Percentiles rank a stretch among this genome's conserved stretches.
phyloP scores from a whole-genome alignment of 2,113 vertebrate genomes.

The Electrona antarctica region DNA sequence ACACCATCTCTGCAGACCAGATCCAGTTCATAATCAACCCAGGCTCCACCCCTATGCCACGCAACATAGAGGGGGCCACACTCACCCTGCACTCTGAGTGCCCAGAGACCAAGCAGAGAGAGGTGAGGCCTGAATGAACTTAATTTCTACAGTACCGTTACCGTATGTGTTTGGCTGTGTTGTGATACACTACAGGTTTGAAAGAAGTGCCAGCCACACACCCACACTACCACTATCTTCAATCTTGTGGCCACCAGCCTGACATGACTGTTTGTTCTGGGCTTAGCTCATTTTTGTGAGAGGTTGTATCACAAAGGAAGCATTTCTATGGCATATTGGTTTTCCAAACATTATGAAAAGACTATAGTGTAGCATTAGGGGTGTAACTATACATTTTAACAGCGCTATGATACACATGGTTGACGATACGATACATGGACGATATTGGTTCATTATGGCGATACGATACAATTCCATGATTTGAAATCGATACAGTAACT shows the following conservation, averaged over 20 bases:
- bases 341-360: neutral
- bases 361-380: too few relatives aligned
- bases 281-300: neutral
- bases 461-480: too few relatives aligned
- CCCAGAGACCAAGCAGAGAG: conserved; percentile 94
- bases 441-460: too few relatives aligned
- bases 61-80: conserved; percentile 97
- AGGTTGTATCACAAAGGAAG: too few relatives aligned
- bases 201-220: neutral
- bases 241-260: neutral
- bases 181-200: too few relatives aligned
- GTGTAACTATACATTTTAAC: too few relatives aligned
- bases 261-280: neutral
- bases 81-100: conserved; percentile 98
- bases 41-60: conserved; percentile 96
- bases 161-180: neutral
- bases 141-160: neutral
- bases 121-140: conserved; percentile 75
- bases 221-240: neutral
- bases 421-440: too few relatives aligned
- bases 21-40: conserved; percentile 98
- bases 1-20: conserved; percentile 98
- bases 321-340: neutral
- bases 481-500: too few relatives aligned
- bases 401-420: too few relatives aligned